Conservation (phyloP, 2,113 vertebrate genomes). For the Percopsis transmontana region DNA sequence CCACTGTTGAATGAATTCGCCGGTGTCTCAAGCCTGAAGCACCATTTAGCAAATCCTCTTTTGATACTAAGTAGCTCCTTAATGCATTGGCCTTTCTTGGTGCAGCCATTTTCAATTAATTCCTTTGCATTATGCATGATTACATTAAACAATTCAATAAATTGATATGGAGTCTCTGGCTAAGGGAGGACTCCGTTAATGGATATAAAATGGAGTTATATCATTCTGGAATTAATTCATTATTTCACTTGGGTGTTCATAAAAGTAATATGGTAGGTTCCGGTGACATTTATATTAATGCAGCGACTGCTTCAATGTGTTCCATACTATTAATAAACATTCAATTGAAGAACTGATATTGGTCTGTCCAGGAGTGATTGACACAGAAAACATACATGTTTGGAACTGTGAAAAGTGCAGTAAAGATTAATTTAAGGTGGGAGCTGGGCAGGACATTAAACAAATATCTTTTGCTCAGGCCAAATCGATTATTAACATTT, state of each 20-base stretch:
- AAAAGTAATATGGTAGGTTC: conserved; percentile 55
- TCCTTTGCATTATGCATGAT: conserved; percentile 78
- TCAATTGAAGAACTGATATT: too few relatives aligned
- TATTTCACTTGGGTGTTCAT: conserved; percentile 61
- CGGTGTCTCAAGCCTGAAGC: conserved; percentile 69
- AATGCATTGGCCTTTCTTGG: conserved; percentile 68
- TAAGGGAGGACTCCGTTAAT: conserved; percentile 71
- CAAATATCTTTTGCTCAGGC: too few relatives aligned
- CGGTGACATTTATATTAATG: conserved; percentile 35
- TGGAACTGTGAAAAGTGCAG: too few relatives aligned
- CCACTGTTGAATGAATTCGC: conserved; percentile 69
- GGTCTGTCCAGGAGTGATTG: too few relatives aligned
- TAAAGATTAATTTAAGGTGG: too few relatives aligned
- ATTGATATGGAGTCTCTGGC: conserved; percentile 75
- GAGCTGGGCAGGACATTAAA: too few relatives aligned
- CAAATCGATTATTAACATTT: too few relatives aligned
- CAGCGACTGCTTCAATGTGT: too few relatives aligned
- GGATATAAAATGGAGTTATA: conserved; percentile 75
- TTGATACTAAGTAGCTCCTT: conserved; percentile 72
- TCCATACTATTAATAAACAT: too few relatives aligned
- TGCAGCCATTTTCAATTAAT: conserved; percentile 79
- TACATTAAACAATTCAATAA: conserved; percentile 81
- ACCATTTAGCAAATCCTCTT: conserved; percentile 74
- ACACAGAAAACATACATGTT: too few relatives aligned
- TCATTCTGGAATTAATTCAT: conserved; percentile 63